phyloP scores from a whole-genome alignment of 2,113 vertebrate genomes.

The Serilophus lunatus region DNA sequence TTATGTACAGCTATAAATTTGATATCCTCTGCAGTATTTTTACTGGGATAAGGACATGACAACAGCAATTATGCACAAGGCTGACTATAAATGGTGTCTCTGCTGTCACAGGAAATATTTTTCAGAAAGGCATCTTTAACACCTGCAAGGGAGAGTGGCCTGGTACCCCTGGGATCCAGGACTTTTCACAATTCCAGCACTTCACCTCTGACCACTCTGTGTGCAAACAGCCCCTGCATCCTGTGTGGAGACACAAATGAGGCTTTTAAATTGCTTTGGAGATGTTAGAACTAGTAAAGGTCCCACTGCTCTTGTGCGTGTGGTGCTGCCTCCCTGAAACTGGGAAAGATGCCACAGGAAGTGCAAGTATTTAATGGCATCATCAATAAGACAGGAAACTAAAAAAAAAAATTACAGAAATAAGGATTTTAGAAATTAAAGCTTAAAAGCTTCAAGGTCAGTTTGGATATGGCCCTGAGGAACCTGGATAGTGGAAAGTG shows the following conservation, averaged over 20 bases:
- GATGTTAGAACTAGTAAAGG: not conserved
- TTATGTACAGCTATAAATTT: not conserved
- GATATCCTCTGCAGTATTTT: not conserved
- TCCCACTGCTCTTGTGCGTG: not conserved
- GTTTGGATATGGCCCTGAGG: not conserved
- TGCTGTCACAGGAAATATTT: not conserved
- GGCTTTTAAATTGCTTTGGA: not conserved
- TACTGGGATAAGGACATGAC: not conserved
- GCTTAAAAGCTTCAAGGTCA: not conserved
- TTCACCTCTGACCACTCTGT: not conserved
- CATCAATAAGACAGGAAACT: not conserved
- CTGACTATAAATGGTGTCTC: not conserved
- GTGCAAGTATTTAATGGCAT: not conserved
- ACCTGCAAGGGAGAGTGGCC: not conserved
- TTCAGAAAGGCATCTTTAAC: not conserved
- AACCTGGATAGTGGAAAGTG: not conserved
- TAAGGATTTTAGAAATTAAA: not conserved
- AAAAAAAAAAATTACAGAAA: not conserved
- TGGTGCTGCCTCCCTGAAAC: not conserved
- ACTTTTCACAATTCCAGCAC: not conserved
- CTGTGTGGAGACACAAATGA: not conserved
- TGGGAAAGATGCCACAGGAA: not conserved
- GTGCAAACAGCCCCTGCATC: not conserved
- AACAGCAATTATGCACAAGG: not conserved
- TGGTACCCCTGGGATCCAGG: not conserved